Base-by-base conservation (phyloP, 2,888 invertebrate species). In the Trilocha varians region DNA sequence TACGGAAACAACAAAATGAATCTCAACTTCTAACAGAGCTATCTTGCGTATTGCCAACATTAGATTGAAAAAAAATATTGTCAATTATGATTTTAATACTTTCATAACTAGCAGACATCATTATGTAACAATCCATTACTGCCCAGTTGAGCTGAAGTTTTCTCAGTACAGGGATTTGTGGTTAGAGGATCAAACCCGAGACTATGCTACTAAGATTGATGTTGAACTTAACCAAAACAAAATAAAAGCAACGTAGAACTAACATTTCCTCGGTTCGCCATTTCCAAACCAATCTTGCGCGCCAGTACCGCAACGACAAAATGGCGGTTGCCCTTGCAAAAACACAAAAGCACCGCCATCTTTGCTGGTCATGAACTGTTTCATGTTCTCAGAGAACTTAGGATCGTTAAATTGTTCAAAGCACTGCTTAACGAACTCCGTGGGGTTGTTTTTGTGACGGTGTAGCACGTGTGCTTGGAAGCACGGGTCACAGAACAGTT, bases 401-500 rank as follows among this genome's bases (percentile, higher is more conserved):
- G 69, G 47, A 39, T 77, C 80, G 42, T 61, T 77, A 80, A 80
- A 83, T 40, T 78, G 77, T 8, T 82, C 80, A 42, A 80, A 80
- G 55, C 83, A 84, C 42, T 54, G 65, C 55, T 67, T 75, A 50
- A 79, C 83, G 51, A 84, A 83, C n/a, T 80, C 82, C 0, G 70
- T 57, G 0, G 82, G 75, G 42, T 75, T 78, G 42, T 83, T 79
- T 39, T 62, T 63, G 38, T 55, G 72, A 5, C 68, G 70, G 36
- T 57, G 72, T 6, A 84, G 44, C 2, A 84, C 70, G 45, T 76
- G 71, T 32, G 66, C 64, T 32, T 82, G 57, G 53, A 84, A 84
- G 51, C 84, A 84, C 0, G 75, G 72, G 41, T 83, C 83, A 42
- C 84, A 84, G 49, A 84, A 84, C 2, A 82, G 75, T 53, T 83